A percentile compares a stretch with the other conserved stretches of the same genome.
phyloP scores from a whole-genome alignment of 2,113 vertebrate species.

The Periophthalmus modestus region DNA sequence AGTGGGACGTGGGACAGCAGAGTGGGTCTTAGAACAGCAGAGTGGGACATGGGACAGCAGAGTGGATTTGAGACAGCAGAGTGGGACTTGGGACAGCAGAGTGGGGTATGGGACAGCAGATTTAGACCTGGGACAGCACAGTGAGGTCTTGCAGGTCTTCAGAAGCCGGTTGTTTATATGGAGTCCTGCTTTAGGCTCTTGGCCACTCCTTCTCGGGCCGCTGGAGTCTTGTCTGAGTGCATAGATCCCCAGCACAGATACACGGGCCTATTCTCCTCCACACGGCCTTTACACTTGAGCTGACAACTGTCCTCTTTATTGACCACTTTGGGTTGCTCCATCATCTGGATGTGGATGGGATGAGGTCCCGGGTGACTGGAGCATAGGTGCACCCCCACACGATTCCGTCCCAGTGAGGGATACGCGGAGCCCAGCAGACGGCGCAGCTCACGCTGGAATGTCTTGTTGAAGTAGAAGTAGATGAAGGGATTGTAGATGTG shows the following conservation, averaged over 20 bases:
- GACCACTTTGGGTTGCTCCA: constrained; percentile 33
- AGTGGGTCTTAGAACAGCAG: no score
- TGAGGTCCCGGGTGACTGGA: neutral
- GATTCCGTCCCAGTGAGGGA: constrained; percentile 30
- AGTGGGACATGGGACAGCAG: no score
- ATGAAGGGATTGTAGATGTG: constrained; percentile 78
- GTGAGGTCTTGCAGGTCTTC: neutral
- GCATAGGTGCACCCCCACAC: constrained; percentile 33
- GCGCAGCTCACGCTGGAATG: constrained; percentile 62
- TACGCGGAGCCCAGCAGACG: constrained; percentile 34
- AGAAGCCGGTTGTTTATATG: constrained; percentile 18
- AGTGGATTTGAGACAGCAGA: no score
- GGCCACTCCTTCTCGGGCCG: neutral
- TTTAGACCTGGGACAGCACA: no score
- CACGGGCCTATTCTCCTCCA: neutral
- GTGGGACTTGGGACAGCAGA: no score
- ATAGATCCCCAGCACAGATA: constrained; percentile 55
- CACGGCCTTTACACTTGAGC: neutral
- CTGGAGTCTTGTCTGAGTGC: neutral
- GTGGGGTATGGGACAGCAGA: no score
- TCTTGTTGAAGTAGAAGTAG: constrained; percentile 77
- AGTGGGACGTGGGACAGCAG: no score
- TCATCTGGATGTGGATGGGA: constrained; percentile 71
- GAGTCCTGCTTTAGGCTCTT: constrained; percentile 25
- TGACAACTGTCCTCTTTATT: neutral